Percentiles rank a stretch among this genome's conserved stretches.
Conservation (phyloP, 2,888 invertebrate genomes). For the Drosophila peninsularis region DNA sequence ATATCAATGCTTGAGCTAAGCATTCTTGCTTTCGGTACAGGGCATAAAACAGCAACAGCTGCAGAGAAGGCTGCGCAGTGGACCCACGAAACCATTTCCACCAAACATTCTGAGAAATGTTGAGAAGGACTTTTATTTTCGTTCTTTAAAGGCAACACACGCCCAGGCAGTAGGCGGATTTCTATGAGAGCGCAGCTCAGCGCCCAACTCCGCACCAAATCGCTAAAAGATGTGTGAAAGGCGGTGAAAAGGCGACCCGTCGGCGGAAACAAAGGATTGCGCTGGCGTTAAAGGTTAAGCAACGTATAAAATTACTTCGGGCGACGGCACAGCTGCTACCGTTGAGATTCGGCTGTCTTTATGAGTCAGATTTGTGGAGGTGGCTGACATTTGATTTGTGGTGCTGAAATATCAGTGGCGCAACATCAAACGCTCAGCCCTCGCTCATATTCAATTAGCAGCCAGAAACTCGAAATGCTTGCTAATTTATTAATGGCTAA, state of each 20-base stretch:
- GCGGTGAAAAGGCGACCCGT: slow-evolving; percentile 56
- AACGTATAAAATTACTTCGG: slow-evolving; percentile 64
- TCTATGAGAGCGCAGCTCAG: slow-evolving; percentile 10
- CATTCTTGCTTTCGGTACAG: slow-evolving; percentile 14
- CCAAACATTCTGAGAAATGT: slow-evolving; percentile 68
- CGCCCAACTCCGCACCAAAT: slow-evolving; percentile 38
- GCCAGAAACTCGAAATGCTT: slow-evolving; percentile 44
- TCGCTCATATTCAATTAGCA: slow-evolving; percentile 65
- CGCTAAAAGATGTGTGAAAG: slow-evolving; percentile 76
- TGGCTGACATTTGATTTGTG: slow-evolving; percentile 59
- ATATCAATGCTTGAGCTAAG: neutral
- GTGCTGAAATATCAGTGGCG: slow-evolving; percentile 34
- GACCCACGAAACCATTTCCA: slow-evolving; percentile 53
- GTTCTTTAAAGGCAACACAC: slow-evolving; percentile 47
- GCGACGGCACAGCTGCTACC: slow-evolving; percentile 56
- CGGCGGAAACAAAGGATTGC: slow-evolving; percentile 65
- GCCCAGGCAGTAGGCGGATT: slow-evolving; percentile 26
- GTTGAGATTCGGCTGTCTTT: slow-evolving; percentile 43
- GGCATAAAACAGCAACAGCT: slow-evolving; percentile 57
- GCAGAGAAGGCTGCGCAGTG: slow-evolving; percentile 31
- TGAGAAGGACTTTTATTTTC: slow-evolving; percentile 48
- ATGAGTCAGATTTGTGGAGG: slow-evolving; percentile 48
- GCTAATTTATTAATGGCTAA: slow-evolving; percentile 73
- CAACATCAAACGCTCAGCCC: slow-evolving; percentile 47
- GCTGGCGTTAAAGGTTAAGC: slow-evolving; percentile 66